These are phyloP conservation scores for Dipus sagitta DNA, from an alignment of 2,797 vertebrate species.

Conservation along the genomic window DNA sequence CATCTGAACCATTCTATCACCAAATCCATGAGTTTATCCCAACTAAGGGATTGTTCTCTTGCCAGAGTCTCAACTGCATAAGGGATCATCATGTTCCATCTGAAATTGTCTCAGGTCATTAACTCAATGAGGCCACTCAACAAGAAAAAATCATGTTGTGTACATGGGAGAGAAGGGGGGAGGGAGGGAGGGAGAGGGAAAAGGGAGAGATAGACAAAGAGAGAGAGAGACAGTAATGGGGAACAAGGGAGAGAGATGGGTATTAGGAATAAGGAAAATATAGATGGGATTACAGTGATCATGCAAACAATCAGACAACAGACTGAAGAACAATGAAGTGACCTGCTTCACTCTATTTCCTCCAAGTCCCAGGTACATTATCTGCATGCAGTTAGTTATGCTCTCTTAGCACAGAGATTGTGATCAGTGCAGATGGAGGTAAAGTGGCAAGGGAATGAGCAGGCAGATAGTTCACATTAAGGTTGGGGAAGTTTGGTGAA, in stretches of 20 bases:
- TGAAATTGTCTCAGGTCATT: slow-evolving; percentile 67
- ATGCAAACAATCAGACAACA: slow-evolving; percentile 57
- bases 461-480: background rate
- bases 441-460: background rate
- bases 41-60: slow-evolving; percentile 54
- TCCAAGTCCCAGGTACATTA: slow-evolving; percentile 44
- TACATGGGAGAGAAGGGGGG: background rate
- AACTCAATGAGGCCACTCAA: slow-evolving; percentile 54
- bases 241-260: background rate
- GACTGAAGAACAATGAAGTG: slow-evolving; percentile 34
- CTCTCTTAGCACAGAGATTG: slow-evolving; percentile 21
- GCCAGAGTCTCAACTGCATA: slow-evolving; percentile 36
- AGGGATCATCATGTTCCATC: slow-evolving; percentile 44
- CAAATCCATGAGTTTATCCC: slow-evolving; percentile 36
- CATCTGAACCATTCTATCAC: slow-evolving; percentile 37
- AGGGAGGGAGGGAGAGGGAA: background rate
- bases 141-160: background rate
- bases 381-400: background rate
- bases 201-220: background rate
- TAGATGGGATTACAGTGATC: slow-evolving; percentile 24
- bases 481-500: background rate
- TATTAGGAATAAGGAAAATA: slow-evolving; percentile 33
- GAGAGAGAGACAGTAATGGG: background rate
- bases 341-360: slow-evolving; percentile 26
- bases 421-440: background rate